Percentiles rank a stretch among this genome's conserved stretches.
Evolutionary conservation across 2,797 vertebrate species (phyloP).

Genomic region (Aplochiton taeniatus): DNA sequence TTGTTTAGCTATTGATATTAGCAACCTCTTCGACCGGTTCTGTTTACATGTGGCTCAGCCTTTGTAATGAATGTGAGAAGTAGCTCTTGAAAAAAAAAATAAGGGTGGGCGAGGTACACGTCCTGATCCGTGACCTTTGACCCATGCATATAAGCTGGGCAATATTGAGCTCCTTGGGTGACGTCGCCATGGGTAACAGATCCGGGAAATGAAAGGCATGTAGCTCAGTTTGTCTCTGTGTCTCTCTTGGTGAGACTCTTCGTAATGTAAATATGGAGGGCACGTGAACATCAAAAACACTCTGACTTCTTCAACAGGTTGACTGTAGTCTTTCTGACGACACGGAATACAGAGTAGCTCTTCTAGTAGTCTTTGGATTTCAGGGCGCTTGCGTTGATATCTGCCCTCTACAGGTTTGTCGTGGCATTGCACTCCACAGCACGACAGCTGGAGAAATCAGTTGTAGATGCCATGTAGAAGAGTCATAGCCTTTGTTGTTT

Average conservation of each 20-base stretch:
- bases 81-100: neutral
- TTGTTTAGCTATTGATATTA: neutral
- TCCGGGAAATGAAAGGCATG: neutral
- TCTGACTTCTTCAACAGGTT: too few relatives aligned
- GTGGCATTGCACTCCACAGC: too few relatives aligned
- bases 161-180: neutral
- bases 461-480: neutral
- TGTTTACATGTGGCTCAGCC: too few relatives aligned
- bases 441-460: neutral
- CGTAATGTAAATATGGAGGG: too few relatives aligned
- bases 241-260: neutral
- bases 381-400: too few relatives aligned
- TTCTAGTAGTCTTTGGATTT: too few relatives aligned
- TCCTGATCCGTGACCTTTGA: slow-evolving; percentile 2
- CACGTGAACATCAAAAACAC: too few relatives aligned
- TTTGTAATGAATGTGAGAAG: neutral
- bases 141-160: neutral
- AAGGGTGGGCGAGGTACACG: neutral
- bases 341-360: too few relatives aligned
- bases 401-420: too few relatives aligned
- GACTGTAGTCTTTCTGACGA: too few relatives aligned
- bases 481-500: too few relatives aligned
- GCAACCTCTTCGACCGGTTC: too few relatives aligned
- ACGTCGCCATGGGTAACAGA: slow-evolving; percentile 1
- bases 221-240: neutral